Base-by-base conservation (phyloP, 30 jellyfish, hydroid and myxozoan species). In the Aurelia aurita region DNA sequence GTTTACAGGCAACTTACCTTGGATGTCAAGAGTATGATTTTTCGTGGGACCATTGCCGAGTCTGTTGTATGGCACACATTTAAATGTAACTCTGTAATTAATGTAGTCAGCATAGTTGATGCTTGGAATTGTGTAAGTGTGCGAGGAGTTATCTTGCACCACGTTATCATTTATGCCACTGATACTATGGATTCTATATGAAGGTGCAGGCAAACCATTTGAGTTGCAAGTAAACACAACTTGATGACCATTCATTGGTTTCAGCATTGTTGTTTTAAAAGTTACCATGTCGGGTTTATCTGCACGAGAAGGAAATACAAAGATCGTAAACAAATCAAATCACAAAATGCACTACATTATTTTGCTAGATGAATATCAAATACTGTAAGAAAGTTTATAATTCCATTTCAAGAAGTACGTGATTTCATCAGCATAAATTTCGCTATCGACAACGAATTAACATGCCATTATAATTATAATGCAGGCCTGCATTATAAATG, bases 31-130 rank as follows among this genome's bases (percentile, higher is more conserved):
- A 3, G 65, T 69, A 69, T 68, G 32, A 5, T 15, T 57, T 34
- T 65, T 28, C 3, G 78, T 55, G 2, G 70, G 65, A 2, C 90
- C 96, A 39, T 75, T 19, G 2, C 96, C 96, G 8, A 87, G 75
- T 49, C 63, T 22, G 59, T 87, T 87, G 55, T 14, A 45, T 6
- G 96, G 96, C 19, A 75, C 79, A 57, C 96, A 87, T 67, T 77
- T 87, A 66, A 72, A 75, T 7, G 90, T 76, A 15, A 69, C 83
- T n/a, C 64, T 68, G 67, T 64, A 76, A 20, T 28, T 45, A 53
- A 72, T 14, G 14, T 55, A 55, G 29, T 55, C 67, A n/a, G 35
- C 18, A 44, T 53, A 32, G 53, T 20, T 58, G 66, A 83, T 72
- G 19, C 64, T 83, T 57, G 87, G 32, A 16, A 74, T 61, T 3